Percentiles rank a stretch among this genome's conserved stretches.
These are phyloP conservation scores for Heterodera carotae DNA, from an alignment of 1,140 invertebrate species.

Conservation along the genomic window DNA sequence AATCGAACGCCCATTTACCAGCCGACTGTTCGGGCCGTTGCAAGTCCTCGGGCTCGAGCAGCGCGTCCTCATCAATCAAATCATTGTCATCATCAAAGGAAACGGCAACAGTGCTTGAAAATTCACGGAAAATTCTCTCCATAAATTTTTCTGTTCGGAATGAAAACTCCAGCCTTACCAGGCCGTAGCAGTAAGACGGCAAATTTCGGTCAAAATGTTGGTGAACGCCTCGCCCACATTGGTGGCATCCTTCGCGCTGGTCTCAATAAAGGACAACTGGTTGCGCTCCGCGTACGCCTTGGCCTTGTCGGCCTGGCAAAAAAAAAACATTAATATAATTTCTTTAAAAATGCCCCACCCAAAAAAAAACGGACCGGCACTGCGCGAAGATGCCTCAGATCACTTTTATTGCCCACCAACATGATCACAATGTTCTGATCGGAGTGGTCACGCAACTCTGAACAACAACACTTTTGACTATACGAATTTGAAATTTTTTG, in stretches of 20 bases:
- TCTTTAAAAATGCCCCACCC: too few relatives aligned
- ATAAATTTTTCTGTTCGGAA: too few relatives aligned
- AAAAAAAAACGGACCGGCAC: constrained; percentile 73
- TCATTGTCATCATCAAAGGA: constrained; percentile 37
- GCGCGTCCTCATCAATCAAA: constrained; percentile 45
- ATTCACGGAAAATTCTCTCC: too few relatives aligned
- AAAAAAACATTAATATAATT: too few relatives aligned
- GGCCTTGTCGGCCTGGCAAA: constrained; percentile 85
- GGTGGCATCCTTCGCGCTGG: constrained; percentile 97
- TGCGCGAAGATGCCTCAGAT: constrained; percentile 93
- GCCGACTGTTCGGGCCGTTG: constrained; percentile 37
- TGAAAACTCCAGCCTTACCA: too few relatives aligned
- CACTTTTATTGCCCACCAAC: too few relatives aligned
- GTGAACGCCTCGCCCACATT: constrained; percentile 93
- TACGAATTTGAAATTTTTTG: neutral
- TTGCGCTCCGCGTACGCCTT: constrained; percentile 94
- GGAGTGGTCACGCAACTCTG: constrained; percentile 44
- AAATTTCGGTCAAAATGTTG: constrained; percentile 89
- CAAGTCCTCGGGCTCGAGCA: constrained; percentile 47
- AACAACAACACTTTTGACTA: too few relatives aligned
- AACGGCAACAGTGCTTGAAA: too few relatives aligned
- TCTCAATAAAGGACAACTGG: too few relatives aligned
- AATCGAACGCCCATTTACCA: too few relatives aligned
- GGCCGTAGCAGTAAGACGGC: too few relatives aligned
- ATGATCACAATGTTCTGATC: constrained; percentile 88